Evolutionary conservation across 2,888 invertebrate genomes (phyloP), one percentile per base, ranked within the genome.

Genomic region (Standfussiana lucernea): DNA sequence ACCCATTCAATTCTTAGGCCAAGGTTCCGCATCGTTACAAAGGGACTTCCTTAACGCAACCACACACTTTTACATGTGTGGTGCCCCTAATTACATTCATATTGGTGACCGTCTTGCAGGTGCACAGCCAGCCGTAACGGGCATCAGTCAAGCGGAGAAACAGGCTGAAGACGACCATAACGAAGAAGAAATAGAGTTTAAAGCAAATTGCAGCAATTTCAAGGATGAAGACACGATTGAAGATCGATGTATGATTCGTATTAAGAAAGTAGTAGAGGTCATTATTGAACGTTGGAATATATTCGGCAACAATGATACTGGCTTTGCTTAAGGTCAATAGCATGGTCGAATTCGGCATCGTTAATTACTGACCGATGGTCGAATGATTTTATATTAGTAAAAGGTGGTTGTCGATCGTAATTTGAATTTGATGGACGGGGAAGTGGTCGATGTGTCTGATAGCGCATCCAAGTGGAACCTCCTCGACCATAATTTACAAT

Each of bases 71-170:
- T 92, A 92, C 91, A 91, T 90, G 89, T 91, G 91, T 89, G 93
- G 90, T 89, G 89, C 89, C 93, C 94, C 93, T 96, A 96, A 96
- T 96, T 95, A 95, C 95, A 92, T 93, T 95, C 93, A 92, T 96
- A 96, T 95, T 95, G 95, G 95, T 95, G 95, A 94, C 95, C 94
- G 94, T 93, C 95, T 93, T 93, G 93, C 95, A 95, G 95, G 95
- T 95, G 95, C 85, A 90, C 93, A 90, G 89, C 94, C 91, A 91
- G 92, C 91, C 95, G 92, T 93, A 93, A 95, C 96, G 93, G 93
- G 83, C 91, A 91, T 92, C 95, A 93, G 93, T 96, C 93, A 95
- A 89, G 90, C 94, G 90, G 86, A 91, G 91, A 91, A 59, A 61
- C 79, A 86, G 75, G 18, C 59, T 10, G 86, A 90, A 88, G 42